Evolutionary conservation across 2,797 vertebrate genomes (phyloP).

Genomic region (Characodon lateralis): DNA sequence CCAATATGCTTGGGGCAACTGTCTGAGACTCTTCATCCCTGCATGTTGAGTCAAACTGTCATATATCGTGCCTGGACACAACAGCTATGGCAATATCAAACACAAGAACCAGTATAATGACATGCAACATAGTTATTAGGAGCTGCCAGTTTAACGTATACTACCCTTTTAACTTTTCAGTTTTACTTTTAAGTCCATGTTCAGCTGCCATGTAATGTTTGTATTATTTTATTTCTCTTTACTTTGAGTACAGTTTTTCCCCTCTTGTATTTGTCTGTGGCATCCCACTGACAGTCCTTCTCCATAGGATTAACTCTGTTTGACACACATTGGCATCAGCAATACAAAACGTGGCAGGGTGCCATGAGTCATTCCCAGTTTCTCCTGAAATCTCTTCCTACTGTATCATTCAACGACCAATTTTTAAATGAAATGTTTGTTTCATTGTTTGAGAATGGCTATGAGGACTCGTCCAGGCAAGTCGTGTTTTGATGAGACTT

Average conservation of each 20-base stretch:
- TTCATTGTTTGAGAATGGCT: slow-evolving; percentile 39
- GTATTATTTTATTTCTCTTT: slow-evolving; percentile 40
- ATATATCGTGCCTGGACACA: slow-evolving; percentile 57
- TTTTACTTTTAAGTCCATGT: slow-evolving; percentile 17
- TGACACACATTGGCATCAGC: slow-evolving; percentile 40
- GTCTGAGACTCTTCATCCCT: slow-evolving; percentile 54
- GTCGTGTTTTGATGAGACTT: slow-evolving; percentile 41
- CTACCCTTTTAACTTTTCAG: slow-evolving; percentile 5
- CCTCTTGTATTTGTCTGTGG: slow-evolving; percentile 31
- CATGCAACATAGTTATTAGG: slow-evolving; percentile 36
- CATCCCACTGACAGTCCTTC: slow-evolving; percentile 36
- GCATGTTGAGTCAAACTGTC: slow-evolving; percentile 37
- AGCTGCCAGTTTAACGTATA: slow-evolving; percentile 51
- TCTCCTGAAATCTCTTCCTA: slow-evolving; percentile 38
- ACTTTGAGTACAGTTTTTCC: slow-evolving; percentile 25
- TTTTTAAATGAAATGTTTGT: slow-evolving; percentile 30
- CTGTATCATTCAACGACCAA: slow-evolving; percentile 42
- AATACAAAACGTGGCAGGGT: slow-evolving; percentile 42
- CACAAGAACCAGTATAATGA: slow-evolving; percentile 35
- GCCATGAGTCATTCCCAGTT: slow-evolving; percentile 51
- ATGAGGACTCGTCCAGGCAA: slow-evolving; percentile 30
- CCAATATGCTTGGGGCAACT: slow-evolving; percentile 41
- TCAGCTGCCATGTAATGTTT: slow-evolving; percentile 39
- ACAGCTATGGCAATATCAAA: slow-evolving; percentile 57
- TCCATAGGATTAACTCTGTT: slow-evolving; percentile 46